Base-by-base conservation (phyloP, 2,113 vertebrate species). In the Nyctereutes procyonoides region DNA sequence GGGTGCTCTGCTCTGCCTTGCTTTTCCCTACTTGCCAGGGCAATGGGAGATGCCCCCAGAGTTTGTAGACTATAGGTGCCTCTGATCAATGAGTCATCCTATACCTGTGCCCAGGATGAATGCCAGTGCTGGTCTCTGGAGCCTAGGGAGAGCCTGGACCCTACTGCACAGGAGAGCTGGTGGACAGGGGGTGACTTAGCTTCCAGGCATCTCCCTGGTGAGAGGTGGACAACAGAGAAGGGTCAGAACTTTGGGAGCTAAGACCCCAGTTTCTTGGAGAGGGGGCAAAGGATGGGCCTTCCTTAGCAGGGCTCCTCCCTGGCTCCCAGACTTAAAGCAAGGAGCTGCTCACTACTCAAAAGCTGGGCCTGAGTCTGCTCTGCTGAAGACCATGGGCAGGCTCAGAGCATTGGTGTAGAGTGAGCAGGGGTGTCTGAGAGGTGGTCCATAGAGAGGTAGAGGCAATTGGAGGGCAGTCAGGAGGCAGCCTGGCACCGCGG, bases 391-490 rank as follows among this genome's bases (percentile, higher is more conserved):
- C 28, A 20, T 0, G 4, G 69, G 53, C 63, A 90, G 43, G 43
- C 19, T 69, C 15, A 63, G 88, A 14, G 14, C 35, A 15, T 17
- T 12, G 69, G 60, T 73, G 53, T 30, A 20, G 4, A 30, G 58
- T 1, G 1, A 77, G 63, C 26, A 13, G 24, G 22, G 53, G 10
- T 51, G 60, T 71, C 11, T 30, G 9, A 13, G 60, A 24, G 35
- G 65, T 8, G n/a, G 32, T 35, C 4, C 11, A 11, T 0, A 14
- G 17, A 60, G 4, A 0, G 15, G 60, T 5, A 8, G 67, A 63
- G 32, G n/a, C 4, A 0, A 8, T n/a, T 0, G 0, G 73, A 56
- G 38, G 38, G 55, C n/a, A 30, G 12, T 9, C 2, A 2, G 13
- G 5, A 5, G 35, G 74, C n/a, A 62, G 11, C 48, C 81, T 1